A percentile compares a stretch with the other conserved stretches of the same genome.
Conservation (phyloP, 1,140 invertebrate species). For the Propsilocerus akamusi region DNA sequence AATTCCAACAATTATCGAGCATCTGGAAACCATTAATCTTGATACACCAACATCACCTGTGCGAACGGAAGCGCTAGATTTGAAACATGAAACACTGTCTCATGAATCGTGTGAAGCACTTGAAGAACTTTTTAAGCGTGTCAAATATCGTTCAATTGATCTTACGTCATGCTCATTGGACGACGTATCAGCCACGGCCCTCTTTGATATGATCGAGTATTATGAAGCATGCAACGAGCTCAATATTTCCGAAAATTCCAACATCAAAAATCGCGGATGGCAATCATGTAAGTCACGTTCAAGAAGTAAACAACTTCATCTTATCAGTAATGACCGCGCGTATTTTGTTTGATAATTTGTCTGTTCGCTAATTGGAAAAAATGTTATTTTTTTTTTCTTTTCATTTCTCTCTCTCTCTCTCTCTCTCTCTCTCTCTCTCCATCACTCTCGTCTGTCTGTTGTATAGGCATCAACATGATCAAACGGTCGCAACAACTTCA, state of each 20-base stretch:
- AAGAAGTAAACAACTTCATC: not conserved
- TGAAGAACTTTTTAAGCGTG: conserved; percentile 56
- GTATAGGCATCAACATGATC: conserved; percentile 15
- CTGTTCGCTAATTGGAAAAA: not conserved
- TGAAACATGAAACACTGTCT: conserved; percentile 32
- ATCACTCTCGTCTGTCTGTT: not conserved
- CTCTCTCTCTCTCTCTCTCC: not conserved
- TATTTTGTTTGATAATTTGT: not conserved
- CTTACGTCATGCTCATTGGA: conserved; percentile 18
- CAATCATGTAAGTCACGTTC: conserved; percentile 22
- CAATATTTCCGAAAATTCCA: conserved; percentile 58
- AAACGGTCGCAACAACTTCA: conserved; percentile 19
- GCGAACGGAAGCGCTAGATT: conserved; percentile 28
- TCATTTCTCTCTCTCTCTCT: not conserved
- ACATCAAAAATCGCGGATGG: conserved; percentile 49
- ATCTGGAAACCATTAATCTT: conserved; percentile 38
- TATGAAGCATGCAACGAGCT: conserved; percentile 65
- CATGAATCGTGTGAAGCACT: conserved; percentile 44
- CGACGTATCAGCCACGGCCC: conserved; percentile 27
- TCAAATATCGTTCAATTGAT: conserved; percentile 26
- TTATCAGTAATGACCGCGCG: not conserved
- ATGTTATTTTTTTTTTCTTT: not conserved
- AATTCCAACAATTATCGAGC: conserved; percentile 43
- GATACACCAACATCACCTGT: conserved; percentile 14
- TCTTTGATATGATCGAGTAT: conserved; percentile 86